Base-by-base conservation (phyloP, 2,888 invertebrate species). In the Archips xylosteana region DNA sequence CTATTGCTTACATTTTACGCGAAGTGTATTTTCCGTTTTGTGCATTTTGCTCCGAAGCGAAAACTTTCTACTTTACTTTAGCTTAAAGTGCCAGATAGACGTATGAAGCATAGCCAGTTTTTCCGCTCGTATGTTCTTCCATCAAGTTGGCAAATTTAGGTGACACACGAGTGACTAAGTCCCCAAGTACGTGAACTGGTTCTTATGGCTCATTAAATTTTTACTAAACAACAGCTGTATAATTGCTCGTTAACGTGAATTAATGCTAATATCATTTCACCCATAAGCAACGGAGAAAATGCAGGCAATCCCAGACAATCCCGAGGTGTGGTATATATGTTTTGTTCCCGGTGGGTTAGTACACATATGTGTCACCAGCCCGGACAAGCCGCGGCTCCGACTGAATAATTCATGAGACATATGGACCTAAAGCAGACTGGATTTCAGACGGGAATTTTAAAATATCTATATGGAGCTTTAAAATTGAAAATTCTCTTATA, bases 341-440 rank as follows among this genome's bases (percentile, higher is more conserved):
- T 47, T 71, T 63, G 57, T 66, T 62, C 57, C 66, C 45, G 59
- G 64, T 66, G 69, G 57, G 39, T 59, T 60, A 47, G 42, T 61
- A 67, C 62, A 76, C 77, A 68, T 75, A 76, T 77, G 73, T 76
- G 77, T 74, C 77, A 75, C 75, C 72, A 70, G 61, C 62, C 87
- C 89, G 89, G 88, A 91, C 90, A 91, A 88, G 89, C 90, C 86
- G 86, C 87, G 83, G 86, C 87, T 85, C 78, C 78, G 77, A 74
- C 82, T 94, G 93, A 93, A 94, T 94, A 84, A 94, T 94, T 92
- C 94, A 94, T 92, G 89, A 92, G 91, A 90, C 92, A 92, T 93
- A 92, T 92, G 93, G 91, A 92, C 92, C 91, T 90, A 92, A 92
- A 91, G 92, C 91, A 92, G 89, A 89, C 91, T 92, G 90, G 92